Evolutionary conservation across 2,888 invertebrate genomes (phyloP).

Genomic region (Synanthedon formicaeformis): DNA sequence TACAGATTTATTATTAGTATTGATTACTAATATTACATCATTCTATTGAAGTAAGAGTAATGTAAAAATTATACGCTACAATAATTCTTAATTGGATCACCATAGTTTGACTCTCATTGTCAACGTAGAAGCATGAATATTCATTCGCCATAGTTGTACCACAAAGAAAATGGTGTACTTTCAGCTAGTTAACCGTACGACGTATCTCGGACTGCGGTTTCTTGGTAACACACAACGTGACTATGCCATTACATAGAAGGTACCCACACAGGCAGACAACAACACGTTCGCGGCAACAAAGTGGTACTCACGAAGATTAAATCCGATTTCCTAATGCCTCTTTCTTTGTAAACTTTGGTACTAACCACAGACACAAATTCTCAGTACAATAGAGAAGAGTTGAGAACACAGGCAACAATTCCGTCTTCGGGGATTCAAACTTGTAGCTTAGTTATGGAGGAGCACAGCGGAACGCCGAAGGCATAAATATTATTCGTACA

Average conservation of each 20-base stretch:
- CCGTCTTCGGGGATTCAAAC: background rate
- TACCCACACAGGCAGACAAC: background rate
- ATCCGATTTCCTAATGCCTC: background rate
- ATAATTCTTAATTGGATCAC: too few relatives aligned
- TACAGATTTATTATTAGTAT: too few relatives aligned
- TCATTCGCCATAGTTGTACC: too few relatives aligned
- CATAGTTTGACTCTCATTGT: too few relatives aligned
- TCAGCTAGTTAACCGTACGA: background rate
- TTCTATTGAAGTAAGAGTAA: too few relatives aligned
- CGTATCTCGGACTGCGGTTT: background rate
- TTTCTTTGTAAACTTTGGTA: background rate
- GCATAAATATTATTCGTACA: background rate
- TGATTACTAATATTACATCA: too few relatives aligned
- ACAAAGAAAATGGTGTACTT: too few relatives aligned
- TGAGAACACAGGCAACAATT: background rate
- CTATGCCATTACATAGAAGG: background rate
- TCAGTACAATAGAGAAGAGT: background rate
- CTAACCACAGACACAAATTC: background rate
- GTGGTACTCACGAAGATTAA: background rate
- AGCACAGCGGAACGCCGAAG: background rate
- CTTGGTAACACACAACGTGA: background rate
- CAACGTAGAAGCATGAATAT: too few relatives aligned
- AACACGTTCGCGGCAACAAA: background rate
- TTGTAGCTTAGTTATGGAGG: background rate
- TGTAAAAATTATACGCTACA: too few relatives aligned